Conservation (phyloP, 2,113 vertebrate genomes). For the Microtus montanus region DNA sequence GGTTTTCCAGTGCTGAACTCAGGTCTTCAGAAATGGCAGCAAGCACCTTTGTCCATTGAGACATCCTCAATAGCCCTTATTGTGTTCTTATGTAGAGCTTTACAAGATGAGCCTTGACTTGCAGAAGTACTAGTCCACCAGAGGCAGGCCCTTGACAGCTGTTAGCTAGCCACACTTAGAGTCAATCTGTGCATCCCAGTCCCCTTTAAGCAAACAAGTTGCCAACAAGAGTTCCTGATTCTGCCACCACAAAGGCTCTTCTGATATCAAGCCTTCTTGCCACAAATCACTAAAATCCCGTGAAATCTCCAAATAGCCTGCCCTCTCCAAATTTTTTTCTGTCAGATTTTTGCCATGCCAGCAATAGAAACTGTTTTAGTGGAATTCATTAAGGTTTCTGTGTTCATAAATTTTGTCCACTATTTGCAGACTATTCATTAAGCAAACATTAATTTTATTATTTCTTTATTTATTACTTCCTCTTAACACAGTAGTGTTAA, state of each 20-base stretch:
- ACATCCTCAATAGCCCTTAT: no score
- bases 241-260: neutral
- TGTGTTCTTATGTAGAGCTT: neutral
- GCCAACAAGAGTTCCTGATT: neutral
- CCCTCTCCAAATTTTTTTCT: neutral
- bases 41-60: fast-evolving
- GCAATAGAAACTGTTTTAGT: neutral
- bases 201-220: neutral
- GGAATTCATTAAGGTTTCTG: constrained; percentile 1
- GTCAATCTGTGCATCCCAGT: neutral
- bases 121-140: neutral
- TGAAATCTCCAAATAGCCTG: neutral
- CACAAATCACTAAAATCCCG: neutral
- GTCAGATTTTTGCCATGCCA: neutral
- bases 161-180: neutral
- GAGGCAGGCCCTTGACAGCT: neutral
- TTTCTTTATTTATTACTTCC: neutral
- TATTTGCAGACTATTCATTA: neutral
- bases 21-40: neutral
- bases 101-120: neutral
- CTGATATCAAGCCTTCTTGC: neutral
- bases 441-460: neutral
- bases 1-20: neutral
- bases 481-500: neutral
- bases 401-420: neutral